phyloP scores from a whole-genome alignment of 2,113 vertebrate genomes.

The Athene noctua region DNA sequence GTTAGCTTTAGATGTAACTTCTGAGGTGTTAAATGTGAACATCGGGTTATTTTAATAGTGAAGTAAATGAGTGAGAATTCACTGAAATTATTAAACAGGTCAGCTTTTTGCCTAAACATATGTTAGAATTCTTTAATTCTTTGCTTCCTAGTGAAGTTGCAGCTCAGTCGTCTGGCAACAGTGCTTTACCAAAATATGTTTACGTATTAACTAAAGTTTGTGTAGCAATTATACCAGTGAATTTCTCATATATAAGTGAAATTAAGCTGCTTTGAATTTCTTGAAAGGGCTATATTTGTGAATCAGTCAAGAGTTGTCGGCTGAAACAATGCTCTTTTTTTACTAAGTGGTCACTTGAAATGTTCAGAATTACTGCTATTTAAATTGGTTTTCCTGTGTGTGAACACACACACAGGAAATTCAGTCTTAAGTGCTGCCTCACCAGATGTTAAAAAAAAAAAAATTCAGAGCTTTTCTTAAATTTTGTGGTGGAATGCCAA shows the following conservation, averaged over 20 bases:
- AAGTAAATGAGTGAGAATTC: neutral
- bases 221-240: accelerated
- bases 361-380: neutral
- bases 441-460: neutral
- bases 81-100: neutral
- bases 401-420: neutral
- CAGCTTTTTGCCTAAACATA: neutral
- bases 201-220: neutral
- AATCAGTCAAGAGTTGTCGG: neutral
- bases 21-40: neutral
- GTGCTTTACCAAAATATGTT: neutral
- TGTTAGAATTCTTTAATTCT: neutral
- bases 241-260: neutral
- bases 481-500: neutral
- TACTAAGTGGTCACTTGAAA: neutral
- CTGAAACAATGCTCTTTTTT: neutral
- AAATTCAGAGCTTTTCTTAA: neutral
- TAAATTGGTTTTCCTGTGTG: neutral
- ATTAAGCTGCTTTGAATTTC: neutral
- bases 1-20: neutral
- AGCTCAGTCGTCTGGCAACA: neutral
- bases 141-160: neutral
- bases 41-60: neutral
- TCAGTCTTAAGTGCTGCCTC: neutral
- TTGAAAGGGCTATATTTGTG: neutral